Percentiles rank a stretch among this genome's conserved stretches.
Conservation (phyloP, 2,797 vertebrate genomes). For the Kryptolebias ocellatus region DNA sequence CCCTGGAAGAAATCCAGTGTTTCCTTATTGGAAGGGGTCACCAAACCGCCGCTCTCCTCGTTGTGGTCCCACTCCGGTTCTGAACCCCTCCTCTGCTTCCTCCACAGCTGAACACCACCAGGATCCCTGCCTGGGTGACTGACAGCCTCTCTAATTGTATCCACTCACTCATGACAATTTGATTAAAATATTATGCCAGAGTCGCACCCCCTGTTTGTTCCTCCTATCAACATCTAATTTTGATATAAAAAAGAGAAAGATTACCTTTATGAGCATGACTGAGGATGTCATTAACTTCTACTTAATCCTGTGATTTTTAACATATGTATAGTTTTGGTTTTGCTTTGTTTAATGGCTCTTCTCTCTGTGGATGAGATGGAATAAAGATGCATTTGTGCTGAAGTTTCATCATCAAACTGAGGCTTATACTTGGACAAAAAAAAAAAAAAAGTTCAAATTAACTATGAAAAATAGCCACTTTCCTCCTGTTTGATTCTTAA, state of each 20-base stretch:
- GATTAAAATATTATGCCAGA: slow-evolving; percentile 99
- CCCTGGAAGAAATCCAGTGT: neutral
- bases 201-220: slow-evolving; percentile 99
- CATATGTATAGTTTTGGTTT: slow-evolving; percentile 92
- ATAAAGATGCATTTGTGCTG: neutral
- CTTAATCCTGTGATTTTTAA: slow-evolving; percentile 98
- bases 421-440: too few relatives aligned
- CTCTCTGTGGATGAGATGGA: neutral
- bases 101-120: slow-evolving; percentile 88
- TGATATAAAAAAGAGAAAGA: slow-evolving; percentile 98
- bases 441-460: too few relatives aligned
- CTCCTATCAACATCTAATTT: slow-evolving; percentile 98
- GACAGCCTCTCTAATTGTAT: slow-evolving; percentile 99
- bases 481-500: too few relatives aligned
- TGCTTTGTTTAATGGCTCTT: slow-evolving; percentile 58
- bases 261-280: slow-evolving; percentile 97
- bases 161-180: slow-evolving; percentile 99
- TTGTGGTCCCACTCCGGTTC: slow-evolving; percentile 58
- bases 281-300: slow-evolving; percentile 96
- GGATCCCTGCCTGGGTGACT: slow-evolving; percentile 90
- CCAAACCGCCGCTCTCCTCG: slow-evolving; percentile 37
- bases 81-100: slow-evolving; percentile 36
- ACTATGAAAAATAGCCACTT: too few relatives aligned
- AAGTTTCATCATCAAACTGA: neutral
- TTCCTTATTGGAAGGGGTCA: slow-evolving; percentile 19